phyloP scores from a whole-genome alignment of 2,888 invertebrate genomes.

The Hemistola chrysoprasaria region DNA sequence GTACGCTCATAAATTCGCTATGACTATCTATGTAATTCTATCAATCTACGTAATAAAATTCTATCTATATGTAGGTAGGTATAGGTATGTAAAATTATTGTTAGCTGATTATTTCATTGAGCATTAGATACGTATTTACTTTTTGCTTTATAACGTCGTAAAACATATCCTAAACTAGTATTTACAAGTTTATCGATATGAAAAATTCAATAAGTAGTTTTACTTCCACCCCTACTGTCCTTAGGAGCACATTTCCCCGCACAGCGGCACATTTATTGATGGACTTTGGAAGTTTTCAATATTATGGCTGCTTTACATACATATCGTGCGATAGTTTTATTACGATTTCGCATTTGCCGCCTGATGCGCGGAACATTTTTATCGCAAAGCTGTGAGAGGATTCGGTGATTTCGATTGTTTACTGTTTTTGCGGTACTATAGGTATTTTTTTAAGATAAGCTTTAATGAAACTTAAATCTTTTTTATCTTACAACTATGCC shows the following conservation, averaged over 20 bases:
- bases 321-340: slow-evolving; percentile 74
- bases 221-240: slow-evolving; percentile 14
- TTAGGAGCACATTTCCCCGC: slow-evolving; percentile 55
- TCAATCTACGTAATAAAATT: too few relatives aligned
- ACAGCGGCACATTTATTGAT: slow-evolving; percentile 78
- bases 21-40: too few relatives aligned
- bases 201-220: neutral
- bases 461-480: too few relatives aligned
- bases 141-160: neutral
- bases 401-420: slow-evolving; percentile 37
- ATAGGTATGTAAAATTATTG: too few relatives aligned
- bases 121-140: too few relatives aligned
- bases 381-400: slow-evolving; percentile 42
- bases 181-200: slow-evolving; percentile 14
- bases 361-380: slow-evolving; percentile 69
- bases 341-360: slow-evolving; percentile 82
- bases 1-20: too few relatives aligned
- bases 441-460: too few relatives aligned
- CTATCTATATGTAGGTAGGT: slow-evolving; percentile 28
- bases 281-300: slow-evolving; percentile 81
- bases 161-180: neutral
- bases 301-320: slow-evolving; percentile 81
- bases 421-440: slow-evolving; percentile 23
- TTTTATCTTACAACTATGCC: too few relatives aligned
- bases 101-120: too few relatives aligned